A percentile compares a stretch with the other conserved stretches of the same genome.
Conservation (phyloP, 2,113 vertebrate species). For the Gymnorhina tibicen region DNA sequence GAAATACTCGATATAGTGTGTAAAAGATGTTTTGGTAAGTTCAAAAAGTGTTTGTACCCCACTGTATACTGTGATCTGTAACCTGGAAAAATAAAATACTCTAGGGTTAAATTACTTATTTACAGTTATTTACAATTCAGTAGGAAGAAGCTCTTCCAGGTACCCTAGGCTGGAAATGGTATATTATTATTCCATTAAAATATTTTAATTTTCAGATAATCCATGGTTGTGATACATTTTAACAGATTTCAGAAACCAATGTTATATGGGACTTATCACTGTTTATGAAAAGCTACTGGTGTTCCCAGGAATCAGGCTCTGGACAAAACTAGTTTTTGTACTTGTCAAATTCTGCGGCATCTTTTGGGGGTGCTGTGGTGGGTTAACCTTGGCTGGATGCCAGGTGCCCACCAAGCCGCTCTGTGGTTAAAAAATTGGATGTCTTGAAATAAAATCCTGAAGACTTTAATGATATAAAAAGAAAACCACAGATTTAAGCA, state of each 20-base stretch:
- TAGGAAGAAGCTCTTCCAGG: background rate
- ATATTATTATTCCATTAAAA: background rate
- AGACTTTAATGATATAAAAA: background rate
- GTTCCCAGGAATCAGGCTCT: background rate
- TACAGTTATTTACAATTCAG: background rate
- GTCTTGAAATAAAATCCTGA: background rate
- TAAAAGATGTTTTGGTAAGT: conserved; percentile 89
- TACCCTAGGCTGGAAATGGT: background rate
- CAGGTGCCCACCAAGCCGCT: background rate
- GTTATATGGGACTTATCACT: background rate
- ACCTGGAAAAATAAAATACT: background rate
- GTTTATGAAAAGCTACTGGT: background rate
- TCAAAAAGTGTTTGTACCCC: background rate
- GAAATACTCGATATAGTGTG: conserved; percentile 93
- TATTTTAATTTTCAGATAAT: background rate
- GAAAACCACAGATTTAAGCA: background rate
- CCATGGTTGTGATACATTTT: background rate
- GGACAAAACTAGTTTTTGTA: background rate
- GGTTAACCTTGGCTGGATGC: background rate
- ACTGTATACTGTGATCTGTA: background rate
- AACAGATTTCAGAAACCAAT: background rate
- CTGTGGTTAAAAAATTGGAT: background rate
- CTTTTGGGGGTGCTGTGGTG: background rate
- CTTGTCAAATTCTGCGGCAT: background rate
- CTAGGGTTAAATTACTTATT: background rate